Evolutionary conservation across 2,797 vertebrate genomes (phyloP), one percentile per base, ranked within the genome.

Genomic region (Novumbra hubbsi): DNA sequence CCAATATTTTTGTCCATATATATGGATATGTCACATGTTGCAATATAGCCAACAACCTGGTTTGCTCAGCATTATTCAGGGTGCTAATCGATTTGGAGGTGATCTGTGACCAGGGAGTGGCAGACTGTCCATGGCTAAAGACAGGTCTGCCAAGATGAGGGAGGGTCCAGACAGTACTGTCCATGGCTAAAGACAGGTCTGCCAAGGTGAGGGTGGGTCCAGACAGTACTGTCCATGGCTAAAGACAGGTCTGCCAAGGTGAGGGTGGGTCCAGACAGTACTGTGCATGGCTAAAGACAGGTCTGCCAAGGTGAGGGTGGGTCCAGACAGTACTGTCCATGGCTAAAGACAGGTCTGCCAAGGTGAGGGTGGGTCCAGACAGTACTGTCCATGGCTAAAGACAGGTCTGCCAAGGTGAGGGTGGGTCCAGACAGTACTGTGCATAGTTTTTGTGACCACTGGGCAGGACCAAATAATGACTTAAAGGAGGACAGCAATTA

Each of bases 121-220:
- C 19, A 52, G 65, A 45, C n/a, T 6, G 2, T 48, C 41, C 14
- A 16, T n/a, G n/a, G n/a, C n/a, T n/a, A n/a, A n/a, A n/a, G n/a
- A n/a, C n/a, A n/a, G n/a, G 24, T 69, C 52, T 8, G 50, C 55
- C 14, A 52, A n/a, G 11, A 27, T 14, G 30, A 52, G 49, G 71
- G 34, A 28, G 45, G 62, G 14, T 70, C 65, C 28, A 41, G 28
- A 17, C 74, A 65, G 67, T 41, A 50, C 15, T 57, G 45, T 34
- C 65, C 49, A 24, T 70, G 76, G 7, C 72, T 71, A 68, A 60
- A 74, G 55, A 67, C 2, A 68, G 76, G 60, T 66, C 34, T 5
- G 27, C 49, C 34, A 68, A 55, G 48, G 21, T 52, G 38, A 34
- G 16, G 12, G 32, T 67, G 55, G n/a, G 55, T 41, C 41, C 76